phyloP scores from a whole-genome alignment of 2,797 vertebrate species.

The Mareca penelope region DNA sequence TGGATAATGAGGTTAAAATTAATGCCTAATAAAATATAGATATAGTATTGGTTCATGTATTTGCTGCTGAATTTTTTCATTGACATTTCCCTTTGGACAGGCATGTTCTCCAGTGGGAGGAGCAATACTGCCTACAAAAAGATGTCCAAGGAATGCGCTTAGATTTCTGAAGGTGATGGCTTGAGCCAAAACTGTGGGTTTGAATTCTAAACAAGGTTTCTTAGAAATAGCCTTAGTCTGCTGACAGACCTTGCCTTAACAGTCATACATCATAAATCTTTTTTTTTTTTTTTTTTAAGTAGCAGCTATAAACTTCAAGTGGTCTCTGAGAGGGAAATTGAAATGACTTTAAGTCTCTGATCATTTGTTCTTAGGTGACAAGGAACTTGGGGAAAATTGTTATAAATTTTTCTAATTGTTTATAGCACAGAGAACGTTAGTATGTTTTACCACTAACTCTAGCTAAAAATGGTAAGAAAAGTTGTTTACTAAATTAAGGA shows the following conservation, averaged over 20 bases:
- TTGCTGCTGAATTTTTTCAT: not conserved
- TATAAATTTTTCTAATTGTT: constrained; percentile 8
- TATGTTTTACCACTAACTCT: not conserved
- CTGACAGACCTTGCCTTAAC: not conserved
- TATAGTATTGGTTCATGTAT: not conserved
- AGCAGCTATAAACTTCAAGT: constrained; percentile 21
- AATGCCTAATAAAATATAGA: not conserved
- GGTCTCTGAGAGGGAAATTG: constrained; percentile 19
- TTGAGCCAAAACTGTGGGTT: not conserved
- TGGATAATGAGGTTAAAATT: not conserved
- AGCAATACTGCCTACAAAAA: not conserved
- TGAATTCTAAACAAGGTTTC: not conserved
- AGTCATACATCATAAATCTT: not conserved
- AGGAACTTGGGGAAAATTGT: not conserved
- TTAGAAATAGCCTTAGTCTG: not conserved
- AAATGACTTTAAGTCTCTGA: constrained; percentile 19
- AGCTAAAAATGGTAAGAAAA: not conserved
- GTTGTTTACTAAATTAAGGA: not conserved
- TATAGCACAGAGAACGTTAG: not conserved
- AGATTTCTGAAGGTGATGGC: not conserved
- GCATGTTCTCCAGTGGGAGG: not conserved
- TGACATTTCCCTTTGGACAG: not conserved
- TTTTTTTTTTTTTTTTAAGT: not conserved
- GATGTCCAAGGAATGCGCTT: not conserved
- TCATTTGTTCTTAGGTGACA: constrained; percentile 31